These are phyloP conservation scores for Andrena camellia DNA, from an alignment of 2,888 invertebrate species.

Conservation along the genomic window DNA sequence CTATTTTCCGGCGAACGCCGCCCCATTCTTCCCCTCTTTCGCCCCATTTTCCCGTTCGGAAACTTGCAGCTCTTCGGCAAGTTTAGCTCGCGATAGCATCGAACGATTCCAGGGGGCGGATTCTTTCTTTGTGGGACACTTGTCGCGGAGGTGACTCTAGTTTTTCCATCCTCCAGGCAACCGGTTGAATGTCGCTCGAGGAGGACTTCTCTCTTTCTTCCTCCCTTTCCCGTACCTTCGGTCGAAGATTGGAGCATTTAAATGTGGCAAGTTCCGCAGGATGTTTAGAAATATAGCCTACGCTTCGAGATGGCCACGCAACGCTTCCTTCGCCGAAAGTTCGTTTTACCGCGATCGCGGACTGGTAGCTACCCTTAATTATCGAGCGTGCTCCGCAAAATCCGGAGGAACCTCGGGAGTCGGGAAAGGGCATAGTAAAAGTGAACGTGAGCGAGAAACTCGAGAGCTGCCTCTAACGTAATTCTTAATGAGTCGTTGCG, in stretches of 20 bases:
- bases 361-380: neutral
- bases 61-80: slow-evolving; percentile 12
- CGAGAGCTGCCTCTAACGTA: slow-evolving; percentile 39
- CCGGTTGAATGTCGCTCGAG: too few species aligned
- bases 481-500: slow-evolving; percentile 44
- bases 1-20: slow-evolving; percentile 27
- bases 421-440: slow-evolving; percentile 44
- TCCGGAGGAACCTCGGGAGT: neutral
- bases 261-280: too few species aligned
- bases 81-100: slow-evolving; percentile 31
- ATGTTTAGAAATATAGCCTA: too few species aligned
- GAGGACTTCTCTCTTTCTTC: too few species aligned
- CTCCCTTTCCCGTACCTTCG: too few species aligned
- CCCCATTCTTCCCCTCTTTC: slow-evolving; percentile 15
- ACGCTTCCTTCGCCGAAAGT: neutral
- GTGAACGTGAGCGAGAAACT: slow-evolving; percentile 36
- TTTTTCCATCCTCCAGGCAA: too few species aligned
- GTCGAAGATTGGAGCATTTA: too few species aligned
- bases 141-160: neutral
- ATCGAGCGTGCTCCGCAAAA: slow-evolving; percentile 18
- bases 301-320: too few species aligned
- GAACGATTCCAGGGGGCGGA: neutral
- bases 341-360: neutral
- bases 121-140: neutral
- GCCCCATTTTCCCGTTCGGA: slow-evolving; percentile 33